phyloP scores from a whole-genome alignment of 2,888 invertebrate species.

The Cheilosia pagana region DNA sequence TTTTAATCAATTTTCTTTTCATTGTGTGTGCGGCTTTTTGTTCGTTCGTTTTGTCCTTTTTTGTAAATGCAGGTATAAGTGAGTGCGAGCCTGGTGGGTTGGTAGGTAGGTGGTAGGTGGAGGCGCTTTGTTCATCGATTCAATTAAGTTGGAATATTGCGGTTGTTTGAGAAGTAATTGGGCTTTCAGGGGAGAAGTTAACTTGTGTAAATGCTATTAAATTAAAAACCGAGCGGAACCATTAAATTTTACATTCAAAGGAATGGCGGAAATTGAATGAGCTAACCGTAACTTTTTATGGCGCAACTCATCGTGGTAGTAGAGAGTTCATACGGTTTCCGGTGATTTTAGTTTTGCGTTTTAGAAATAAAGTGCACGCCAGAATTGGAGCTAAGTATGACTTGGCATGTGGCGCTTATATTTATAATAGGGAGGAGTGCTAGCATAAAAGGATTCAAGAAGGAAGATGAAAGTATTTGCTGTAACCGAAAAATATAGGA shows the following conservation, averaged over 20 bases:
- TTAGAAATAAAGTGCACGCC: too few species aligned
- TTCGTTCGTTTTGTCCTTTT: background rate
- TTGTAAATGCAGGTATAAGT: conserved; percentile 2
- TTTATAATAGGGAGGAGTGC: too few species aligned
- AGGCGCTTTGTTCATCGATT: conserved; percentile 63
- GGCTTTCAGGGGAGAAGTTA: conserved; percentile 67
- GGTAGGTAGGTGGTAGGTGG: conserved; percentile 23
- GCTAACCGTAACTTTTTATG: background rate
- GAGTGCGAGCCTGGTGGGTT: background rate
- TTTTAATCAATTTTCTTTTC: conserved; percentile 73
- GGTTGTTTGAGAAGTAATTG: conserved; percentile 74
- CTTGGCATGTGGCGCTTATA: too few species aligned
- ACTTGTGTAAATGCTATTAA: conserved; percentile 43
- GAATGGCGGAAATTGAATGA: background rate
- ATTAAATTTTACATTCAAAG: conserved; percentile 1
- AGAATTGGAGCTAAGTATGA: too few species aligned
- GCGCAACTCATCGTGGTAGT: background rate
- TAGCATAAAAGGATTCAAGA: too few species aligned
- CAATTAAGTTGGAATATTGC: conserved; percentile 71
- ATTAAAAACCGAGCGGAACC: conserved; percentile 33
- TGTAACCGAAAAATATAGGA: too few species aligned
- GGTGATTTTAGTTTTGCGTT: too few species aligned
- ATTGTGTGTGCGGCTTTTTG: conserved; percentile 27
- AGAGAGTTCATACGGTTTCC: too few species aligned
- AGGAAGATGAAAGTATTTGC: too few species aligned